Conservation (phyloP, 2,797 vertebrate genomes). For the Acrossocheilus fasciatus region DNA sequence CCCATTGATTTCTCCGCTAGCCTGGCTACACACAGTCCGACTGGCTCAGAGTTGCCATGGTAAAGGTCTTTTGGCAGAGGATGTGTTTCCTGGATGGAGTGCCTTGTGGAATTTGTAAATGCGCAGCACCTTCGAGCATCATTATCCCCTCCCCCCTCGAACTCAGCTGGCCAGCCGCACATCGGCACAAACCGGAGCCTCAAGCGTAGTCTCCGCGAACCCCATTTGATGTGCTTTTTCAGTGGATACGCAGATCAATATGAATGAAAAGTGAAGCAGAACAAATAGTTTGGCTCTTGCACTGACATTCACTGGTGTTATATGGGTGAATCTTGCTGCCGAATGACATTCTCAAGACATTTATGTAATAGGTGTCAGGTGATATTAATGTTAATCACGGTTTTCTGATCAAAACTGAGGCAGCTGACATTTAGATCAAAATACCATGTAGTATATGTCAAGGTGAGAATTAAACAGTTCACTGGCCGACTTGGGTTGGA, state of each 20-base stretch:
- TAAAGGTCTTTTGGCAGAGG: slow-evolving; percentile 62
- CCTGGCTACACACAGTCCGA: slow-evolving; percentile 57
- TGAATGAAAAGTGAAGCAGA: slow-evolving; percentile 23
- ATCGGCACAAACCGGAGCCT: slow-evolving; percentile 11
- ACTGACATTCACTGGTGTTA: slow-evolving; percentile 37
- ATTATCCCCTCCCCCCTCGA: slow-evolving; percentile 48
- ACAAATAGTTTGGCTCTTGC: slow-evolving; percentile 37
- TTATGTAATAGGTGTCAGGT: slow-evolving; percentile 66
- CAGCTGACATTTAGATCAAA: slow-evolving; percentile 78
- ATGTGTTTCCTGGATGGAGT: slow-evolving; percentile 61
- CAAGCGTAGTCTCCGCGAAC: background rate
- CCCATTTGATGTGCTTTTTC: slow-evolving; percentile 42
- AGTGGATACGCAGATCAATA: slow-evolving; percentile 34
- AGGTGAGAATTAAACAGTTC: slow-evolving; percentile 64
- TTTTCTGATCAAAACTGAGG: slow-evolving; percentile 72
- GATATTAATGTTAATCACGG: slow-evolving; percentile 60
- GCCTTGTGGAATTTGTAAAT: slow-evolving; percentile 63
- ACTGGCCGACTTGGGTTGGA: slow-evolving; percentile 9
- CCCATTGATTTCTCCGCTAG: slow-evolving; percentile 71
- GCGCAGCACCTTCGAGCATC: slow-evolving; percentile 61
- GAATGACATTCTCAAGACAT: slow-evolving; percentile 69
- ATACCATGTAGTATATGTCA: slow-evolving; percentile 73
- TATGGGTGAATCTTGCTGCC: slow-evolving; percentile 57
- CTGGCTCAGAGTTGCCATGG: slow-evolving; percentile 64
- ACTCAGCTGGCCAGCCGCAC: slow-evolving; percentile 13